A percentile compares a stretch with the other conserved stretches of the same genome.
Conservation (phyloP, 2,113 vertebrate species). For the Scopus umbretta region DNA sequence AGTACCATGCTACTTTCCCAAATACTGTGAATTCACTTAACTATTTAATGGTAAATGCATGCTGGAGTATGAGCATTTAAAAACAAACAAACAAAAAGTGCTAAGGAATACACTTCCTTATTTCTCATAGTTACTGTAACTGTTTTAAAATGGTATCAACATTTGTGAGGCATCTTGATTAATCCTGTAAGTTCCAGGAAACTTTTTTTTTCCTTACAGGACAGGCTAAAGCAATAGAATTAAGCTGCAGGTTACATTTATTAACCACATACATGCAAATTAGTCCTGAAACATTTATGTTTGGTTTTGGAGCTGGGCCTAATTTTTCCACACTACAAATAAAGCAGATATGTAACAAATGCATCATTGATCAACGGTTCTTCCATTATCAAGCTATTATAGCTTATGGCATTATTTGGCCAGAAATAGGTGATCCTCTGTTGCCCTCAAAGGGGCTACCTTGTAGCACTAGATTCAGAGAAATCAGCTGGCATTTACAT, state of each 20-base stretch:
- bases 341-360: background rate
- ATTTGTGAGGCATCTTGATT: background rate
- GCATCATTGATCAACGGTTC: background rate
- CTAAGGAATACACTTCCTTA: background rate
- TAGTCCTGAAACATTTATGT: background rate
- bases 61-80: background rate
- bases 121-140: background rate
- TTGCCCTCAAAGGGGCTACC: background rate
- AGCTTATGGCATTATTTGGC: background rate
- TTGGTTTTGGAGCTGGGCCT: background rate
- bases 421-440: background rate
- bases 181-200: background rate
- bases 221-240: background rate
- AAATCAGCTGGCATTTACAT: background rate
- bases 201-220: background rate
- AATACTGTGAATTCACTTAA: background rate
- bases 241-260: background rate
- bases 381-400: background rate
- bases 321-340: background rate
- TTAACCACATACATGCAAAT: background rate
- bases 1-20: background rate
- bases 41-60: background rate
- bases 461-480: background rate
- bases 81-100: background rate
- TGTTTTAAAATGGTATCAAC: background rate